phyloP scores from a whole-genome alignment of 2,888 invertebrate genomes.

The Caenorhabditis sp. region DNA sequence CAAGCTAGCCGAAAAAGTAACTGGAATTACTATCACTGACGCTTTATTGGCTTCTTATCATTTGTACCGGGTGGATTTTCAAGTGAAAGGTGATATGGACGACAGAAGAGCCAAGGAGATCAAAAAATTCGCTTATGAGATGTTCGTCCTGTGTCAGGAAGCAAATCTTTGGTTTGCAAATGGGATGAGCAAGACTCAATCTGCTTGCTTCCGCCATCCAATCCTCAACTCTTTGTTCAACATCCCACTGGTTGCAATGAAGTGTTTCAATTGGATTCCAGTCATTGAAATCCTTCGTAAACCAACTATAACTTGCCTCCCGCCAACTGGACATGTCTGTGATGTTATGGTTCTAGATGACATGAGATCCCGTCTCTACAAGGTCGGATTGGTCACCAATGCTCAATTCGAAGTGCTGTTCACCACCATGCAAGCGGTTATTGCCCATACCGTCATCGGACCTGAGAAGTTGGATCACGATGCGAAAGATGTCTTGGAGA shows the following conservation, averaged over 20 bases:
- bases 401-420: constrained; percentile 49
- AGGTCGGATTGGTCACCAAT: constrained; percentile 42
- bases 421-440: constrained; percentile 48
- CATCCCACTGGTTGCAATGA: constrained; percentile 44
- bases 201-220: constrained; percentile 49
- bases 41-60: constrained; percentile 27
- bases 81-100: constrained; percentile 46
- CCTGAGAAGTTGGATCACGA: constrained; percentile 38
- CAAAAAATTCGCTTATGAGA: constrained; percentile 16
- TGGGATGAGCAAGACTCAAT: constrained; percentile 1
- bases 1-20: constrained; percentile 23
- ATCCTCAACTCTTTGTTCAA: constrained; percentile 42
- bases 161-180: constrained; percentile 14
- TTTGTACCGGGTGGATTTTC: constrained; percentile 39
- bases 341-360: constrained; percentile 41
- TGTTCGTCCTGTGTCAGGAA: constrained; percentile 39
- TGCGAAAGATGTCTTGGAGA: constrained; percentile 39
- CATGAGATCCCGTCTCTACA: constrained; percentile 25
- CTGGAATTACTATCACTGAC: constrained; percentile 20
- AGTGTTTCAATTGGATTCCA: constrained; percentile 52
- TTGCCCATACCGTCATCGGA: constrained; percentile 45
- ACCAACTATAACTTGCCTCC: constrained; percentile 42
- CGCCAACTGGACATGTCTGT: constrained; percentile 51
- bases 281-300: constrained; percentile 36
- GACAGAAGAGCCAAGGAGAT: constrained; percentile 14